phyloP scores from a whole-genome alignment of 2,888 invertebrate genomes.

The Beris chalybata region DNA sequence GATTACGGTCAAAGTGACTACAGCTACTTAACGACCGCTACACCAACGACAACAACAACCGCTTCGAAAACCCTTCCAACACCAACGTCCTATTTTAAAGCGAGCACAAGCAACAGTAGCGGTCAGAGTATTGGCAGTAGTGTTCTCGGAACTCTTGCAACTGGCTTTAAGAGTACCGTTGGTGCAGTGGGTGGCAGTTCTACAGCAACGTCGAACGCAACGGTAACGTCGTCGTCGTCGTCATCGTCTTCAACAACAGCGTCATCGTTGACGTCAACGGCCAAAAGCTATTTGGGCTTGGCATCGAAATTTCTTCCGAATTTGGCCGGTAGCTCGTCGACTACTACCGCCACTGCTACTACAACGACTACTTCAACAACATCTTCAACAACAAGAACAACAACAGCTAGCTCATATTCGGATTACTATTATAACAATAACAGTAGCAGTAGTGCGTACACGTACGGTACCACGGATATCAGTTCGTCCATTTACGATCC shows the following conservation, averaged over 20 bases:
- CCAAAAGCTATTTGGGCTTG: slow-evolving; percentile 37
- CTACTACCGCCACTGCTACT: slow-evolving; percentile 31
- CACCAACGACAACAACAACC: slow-evolving; percentile 36
- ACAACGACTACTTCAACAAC: slow-evolving; percentile 24
- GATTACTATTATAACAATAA: slow-evolving; percentile 21
- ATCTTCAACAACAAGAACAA: slow-evolving; percentile 15
- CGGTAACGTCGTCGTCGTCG: slow-evolving; percentile 6
- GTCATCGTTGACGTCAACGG: slow-evolving; percentile 35
- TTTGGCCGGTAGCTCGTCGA: slow-evolving; percentile 25
- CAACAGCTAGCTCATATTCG: slow-evolving; percentile 31
- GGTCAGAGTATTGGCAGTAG: neutral
- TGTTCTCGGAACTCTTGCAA: slow-evolving; percentile 32
- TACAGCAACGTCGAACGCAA: neutral
- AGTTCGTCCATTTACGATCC: slow-evolving; percentile 9
- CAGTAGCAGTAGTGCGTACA: slow-evolving; percentile 14
- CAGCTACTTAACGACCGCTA: slow-evolving; percentile 34
- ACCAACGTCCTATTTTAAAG: slow-evolving; percentile 21
- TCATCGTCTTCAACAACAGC: slow-evolving; percentile 28
- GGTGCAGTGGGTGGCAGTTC: slow-evolving; percentile 33
- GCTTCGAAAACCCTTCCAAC: slow-evolving; percentile 25
- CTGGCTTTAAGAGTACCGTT: slow-evolving; percentile 35
- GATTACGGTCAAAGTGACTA: too few relatives aligned
- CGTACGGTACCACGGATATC: slow-evolving; percentile 26
- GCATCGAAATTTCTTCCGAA: slow-evolving; percentile 38
- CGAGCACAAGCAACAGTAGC: slow-evolving; percentile 5